These are phyloP conservation scores for Pantherophis alleghaniensis DNA, from an alignment of 2,797 vertebrate genomes.

Conservation along the genomic window DNA sequence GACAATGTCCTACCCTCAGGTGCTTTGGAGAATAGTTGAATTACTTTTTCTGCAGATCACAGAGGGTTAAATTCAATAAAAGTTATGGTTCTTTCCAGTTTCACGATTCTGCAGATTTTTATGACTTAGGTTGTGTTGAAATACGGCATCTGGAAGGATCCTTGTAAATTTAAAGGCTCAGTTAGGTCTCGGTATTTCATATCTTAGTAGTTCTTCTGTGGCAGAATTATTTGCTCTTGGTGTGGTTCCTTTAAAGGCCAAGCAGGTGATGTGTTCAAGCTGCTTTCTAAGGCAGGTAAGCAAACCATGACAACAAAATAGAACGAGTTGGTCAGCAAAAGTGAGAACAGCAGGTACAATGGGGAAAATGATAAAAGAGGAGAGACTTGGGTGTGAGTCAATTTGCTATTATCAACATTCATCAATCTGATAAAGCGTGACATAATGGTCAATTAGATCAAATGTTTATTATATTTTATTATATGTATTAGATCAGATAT, in stretches of 20 bases:
- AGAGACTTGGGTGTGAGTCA: not conserved
- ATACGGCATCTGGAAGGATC: not conserved
- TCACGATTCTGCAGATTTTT: not conserved
- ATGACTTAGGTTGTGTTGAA: not conserved
- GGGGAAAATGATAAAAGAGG: not conserved
- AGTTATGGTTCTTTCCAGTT: not conserved
- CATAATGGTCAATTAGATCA: not conserved
- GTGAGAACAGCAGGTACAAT: not conserved
- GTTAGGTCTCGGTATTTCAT: fast-evolving
- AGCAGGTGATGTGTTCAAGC: not conserved
- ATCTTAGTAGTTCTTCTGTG: not conserved
- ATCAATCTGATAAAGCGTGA: not conserved
- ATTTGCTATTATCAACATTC: no score
- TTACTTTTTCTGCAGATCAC: not conserved
- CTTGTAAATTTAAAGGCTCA: not conserved
- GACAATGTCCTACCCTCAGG: no score
- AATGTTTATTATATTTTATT: not conserved
- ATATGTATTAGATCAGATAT: not conserved
- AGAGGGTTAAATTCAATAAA: not conserved
- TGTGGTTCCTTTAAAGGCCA: slow-evolving; percentile 36
- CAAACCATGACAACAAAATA: not conserved
- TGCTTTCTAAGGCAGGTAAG: slow-evolving; percentile 18
- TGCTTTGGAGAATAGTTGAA: not conserved
- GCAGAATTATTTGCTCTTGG: not conserved
- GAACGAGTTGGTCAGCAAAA: not conserved